These are phyloP conservation scores for Baccha elongata DNA, from an alignment of 2,888 invertebrate genomes.

Conservation along the genomic window DNA sequence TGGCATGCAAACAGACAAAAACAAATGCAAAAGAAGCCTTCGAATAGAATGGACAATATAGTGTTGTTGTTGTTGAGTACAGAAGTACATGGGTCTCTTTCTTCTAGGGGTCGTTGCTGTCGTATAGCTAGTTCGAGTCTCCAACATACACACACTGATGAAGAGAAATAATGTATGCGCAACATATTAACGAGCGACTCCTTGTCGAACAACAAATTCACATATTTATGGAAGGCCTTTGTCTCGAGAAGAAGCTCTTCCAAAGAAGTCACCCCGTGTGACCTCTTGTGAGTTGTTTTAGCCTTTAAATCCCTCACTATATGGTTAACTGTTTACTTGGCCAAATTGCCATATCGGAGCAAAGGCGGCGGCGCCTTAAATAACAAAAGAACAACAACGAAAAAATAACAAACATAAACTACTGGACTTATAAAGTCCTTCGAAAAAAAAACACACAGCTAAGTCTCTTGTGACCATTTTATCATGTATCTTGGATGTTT, in stretches of 20 bases:
- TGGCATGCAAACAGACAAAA: slow-evolving; percentile 51
- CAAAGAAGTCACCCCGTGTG: slow-evolving; percentile 54
- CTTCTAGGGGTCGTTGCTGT: slow-evolving; percentile 45
- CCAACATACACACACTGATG: slow-evolving; percentile 40
- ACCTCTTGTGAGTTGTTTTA: slow-evolving; percentile 56
- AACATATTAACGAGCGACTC: slow-evolving; percentile 72
- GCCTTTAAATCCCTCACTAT: slow-evolving; percentile 21
- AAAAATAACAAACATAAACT: slow-evolving; percentile 12
- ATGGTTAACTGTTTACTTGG: slow-evolving; percentile 52
- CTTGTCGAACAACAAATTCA: slow-evolving; percentile 74
- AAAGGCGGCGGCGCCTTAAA: slow-evolving; percentile 55
- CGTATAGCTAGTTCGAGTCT: slow-evolving; percentile 44
- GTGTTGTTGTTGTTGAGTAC: slow-evolving; percentile 28
- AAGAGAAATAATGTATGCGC: slow-evolving; percentile 67
- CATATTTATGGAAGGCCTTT: slow-evolving; percentile 73
- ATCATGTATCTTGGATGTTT: slow-evolving; percentile 61
- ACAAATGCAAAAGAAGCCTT: slow-evolving; percentile 44
- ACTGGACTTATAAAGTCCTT: slow-evolving; percentile 39
- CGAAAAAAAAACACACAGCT: background rate
- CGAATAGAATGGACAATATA: slow-evolving; percentile 66
- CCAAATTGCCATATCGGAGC: slow-evolving; percentile 56
- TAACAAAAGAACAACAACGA: slow-evolving; percentile 15
- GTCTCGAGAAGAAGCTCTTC: slow-evolving; percentile 44
- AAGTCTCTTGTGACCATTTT: slow-evolving; percentile 59
- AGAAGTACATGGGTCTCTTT: slow-evolving; percentile 40